Evolutionary conservation across 2,888 invertebrate species (phyloP).

Genomic region (Amiota communis): DNA sequence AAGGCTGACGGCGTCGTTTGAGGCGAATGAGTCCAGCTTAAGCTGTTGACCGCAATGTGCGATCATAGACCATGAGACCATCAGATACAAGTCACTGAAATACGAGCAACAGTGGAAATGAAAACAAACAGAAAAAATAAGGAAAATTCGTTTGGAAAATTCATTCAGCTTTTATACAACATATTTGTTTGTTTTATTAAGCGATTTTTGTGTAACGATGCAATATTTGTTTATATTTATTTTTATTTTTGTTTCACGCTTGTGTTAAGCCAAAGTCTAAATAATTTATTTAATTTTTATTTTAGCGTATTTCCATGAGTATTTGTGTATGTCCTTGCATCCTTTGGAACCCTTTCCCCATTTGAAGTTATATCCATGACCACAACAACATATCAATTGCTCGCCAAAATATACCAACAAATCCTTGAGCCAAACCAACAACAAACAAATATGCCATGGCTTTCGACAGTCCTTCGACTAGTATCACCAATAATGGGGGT

Average conservation of each 20-base stretch:
- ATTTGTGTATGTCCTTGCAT: no score
- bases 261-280: constrained; percentile 20
- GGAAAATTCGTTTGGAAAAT: neutral
- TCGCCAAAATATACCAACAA: constrained; percentile 6
- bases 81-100: neutral
- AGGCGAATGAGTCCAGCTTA: constrained; percentile 7
- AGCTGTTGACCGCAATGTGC: constrained; percentile 9
- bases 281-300: constrained; percentile 19
- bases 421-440: constrained; percentile 2
- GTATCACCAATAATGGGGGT: constrained; percentile 63
- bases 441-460: constrained; percentile 5
- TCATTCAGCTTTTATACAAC: neutral
- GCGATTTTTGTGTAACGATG: neutral
- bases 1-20: neutral
- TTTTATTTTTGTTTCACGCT: neutral
- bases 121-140: neutral
- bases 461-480: constrained; percentile 39
- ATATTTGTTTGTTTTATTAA: neutral
- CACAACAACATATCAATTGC: constrained; percentile 11
- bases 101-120: neutral
- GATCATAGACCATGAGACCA: neutral
- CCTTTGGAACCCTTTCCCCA: no score
- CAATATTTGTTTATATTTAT: constrained; percentile 3
- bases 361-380: neutral
- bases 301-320: neutral